Evolutionary conservation across 1,140 invertebrate genomes (phyloP).

Genomic region (Drosophila virilis): DNA sequence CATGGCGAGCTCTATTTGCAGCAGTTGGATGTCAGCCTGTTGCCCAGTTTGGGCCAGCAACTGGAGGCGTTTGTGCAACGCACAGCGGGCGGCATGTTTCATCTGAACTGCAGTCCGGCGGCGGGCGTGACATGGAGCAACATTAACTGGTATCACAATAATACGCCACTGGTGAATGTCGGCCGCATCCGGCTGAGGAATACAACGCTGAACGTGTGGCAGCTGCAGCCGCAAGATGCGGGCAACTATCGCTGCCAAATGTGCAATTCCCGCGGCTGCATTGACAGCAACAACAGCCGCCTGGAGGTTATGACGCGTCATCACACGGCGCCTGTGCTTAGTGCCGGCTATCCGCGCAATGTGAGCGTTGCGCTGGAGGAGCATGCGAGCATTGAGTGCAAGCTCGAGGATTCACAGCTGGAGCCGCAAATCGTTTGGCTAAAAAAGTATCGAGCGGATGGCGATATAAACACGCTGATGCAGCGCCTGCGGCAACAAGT

Average conservation of each 20-base stretch:
- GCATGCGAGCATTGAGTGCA: slow-evolving; percentile 89
- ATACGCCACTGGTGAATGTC: slow-evolving; percentile 70
- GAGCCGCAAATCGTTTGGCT: slow-evolving; percentile 91
- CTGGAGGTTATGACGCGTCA: slow-evolving; percentile 84
- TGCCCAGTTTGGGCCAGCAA: slow-evolving; percentile 54
- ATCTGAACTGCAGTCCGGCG: slow-evolving; percentile 87
- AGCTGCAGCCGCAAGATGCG: slow-evolving; percentile 89
- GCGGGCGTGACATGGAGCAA: slow-evolving; percentile 87
- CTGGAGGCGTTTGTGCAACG: slow-evolving; percentile 43
- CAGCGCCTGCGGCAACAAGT: slow-evolving; percentile 16
- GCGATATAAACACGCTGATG: slow-evolving; percentile 37
- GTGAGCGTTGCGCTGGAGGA: slow-evolving; percentile 88
- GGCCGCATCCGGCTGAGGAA: slow-evolving; percentile 84
- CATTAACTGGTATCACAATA: slow-evolving; percentile 91
- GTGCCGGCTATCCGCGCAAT: slow-evolving; percentile 91
- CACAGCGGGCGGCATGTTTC: slow-evolving; percentile 87
- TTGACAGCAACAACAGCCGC: slow-evolving; percentile 87
- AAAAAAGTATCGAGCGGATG: slow-evolving; percentile 7
- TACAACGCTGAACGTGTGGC: slow-evolving; percentile 89
- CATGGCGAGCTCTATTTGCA: slow-evolving; percentile 35
- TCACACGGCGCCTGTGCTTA: slow-evolving; percentile 91
- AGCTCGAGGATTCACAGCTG: slow-evolving; percentile 88
- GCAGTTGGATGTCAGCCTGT: slow-evolving; percentile 18
- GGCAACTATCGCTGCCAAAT: slow-evolving; percentile 94
- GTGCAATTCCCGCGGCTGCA: slow-evolving; percentile 90